phyloP scores from a whole-genome alignment of 2,797 vertebrate species.

The Pangasius macronema region DNA sequence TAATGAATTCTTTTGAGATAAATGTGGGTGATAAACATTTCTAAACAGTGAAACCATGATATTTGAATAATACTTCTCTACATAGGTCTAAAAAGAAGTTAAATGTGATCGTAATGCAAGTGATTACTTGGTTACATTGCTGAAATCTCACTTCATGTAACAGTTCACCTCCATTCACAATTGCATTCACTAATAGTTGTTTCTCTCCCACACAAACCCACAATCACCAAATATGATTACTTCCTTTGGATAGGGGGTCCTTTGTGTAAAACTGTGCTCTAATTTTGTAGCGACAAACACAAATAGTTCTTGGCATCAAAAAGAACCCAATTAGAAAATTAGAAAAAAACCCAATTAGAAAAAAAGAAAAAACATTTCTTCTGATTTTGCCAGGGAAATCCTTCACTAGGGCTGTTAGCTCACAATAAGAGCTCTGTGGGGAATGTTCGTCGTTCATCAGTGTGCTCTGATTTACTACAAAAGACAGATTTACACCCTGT shows the following conservation, averaged over 20 bases:
- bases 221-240: not conserved
- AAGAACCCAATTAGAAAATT: conserved; percentile 27
- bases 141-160: not conserved
- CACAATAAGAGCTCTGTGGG: conserved; percentile 40
- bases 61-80: not conserved
- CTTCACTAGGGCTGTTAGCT: conserved; percentile 42
- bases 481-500: conserved; percentile 48
- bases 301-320: conserved; percentile 36
- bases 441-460: conserved; percentile 41
- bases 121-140: not conserved
- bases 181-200: not conserved
- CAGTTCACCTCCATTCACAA: not conserved
- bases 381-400: conserved; percentile 23
- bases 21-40: not conserved
- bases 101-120: not conserved
- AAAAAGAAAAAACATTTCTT: not conserved
- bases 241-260: not conserved
- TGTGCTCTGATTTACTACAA: conserved; percentile 51
- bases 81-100: not conserved
- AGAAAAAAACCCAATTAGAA: too few species aligned
- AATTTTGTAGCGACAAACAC: conserved; percentile 29
- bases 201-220: not conserved
- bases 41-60: not conserved
- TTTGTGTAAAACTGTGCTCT: conserved; percentile 24
- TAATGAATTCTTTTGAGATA: not conserved